Percentiles rank a stretch among this genome's conserved stretches.
These are phyloP conservation scores for Paralichthys olivaceus DNA, from an alignment of 2,113 vertebrate genomes.

Conservation along the genomic window DNA sequence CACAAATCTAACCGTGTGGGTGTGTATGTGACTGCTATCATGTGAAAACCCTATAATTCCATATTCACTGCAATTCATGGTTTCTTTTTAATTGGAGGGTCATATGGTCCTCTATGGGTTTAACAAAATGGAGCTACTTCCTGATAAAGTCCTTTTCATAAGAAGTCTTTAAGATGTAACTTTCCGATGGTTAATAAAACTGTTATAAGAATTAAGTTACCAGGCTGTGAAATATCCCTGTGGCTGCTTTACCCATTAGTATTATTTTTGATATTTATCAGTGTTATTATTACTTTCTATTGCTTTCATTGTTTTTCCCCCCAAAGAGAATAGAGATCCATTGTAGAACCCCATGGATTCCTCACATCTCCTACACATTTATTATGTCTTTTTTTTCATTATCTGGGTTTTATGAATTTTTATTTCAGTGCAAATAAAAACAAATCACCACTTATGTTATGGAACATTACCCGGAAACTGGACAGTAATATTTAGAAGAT, in stretches of 20 bases:
- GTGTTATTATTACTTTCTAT: neutral
- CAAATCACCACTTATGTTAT: neutral
- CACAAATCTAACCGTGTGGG: conserved; percentile 64
- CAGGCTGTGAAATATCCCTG: neutral
- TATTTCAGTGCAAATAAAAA: neutral
- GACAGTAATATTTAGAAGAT: neutral
- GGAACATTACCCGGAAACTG: neutral
- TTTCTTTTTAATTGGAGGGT: conserved; percentile 29
- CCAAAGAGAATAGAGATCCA: too few relatives aligned
- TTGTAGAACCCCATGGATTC: too few relatives aligned
- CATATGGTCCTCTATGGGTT: neutral
- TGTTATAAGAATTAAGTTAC: neutral
- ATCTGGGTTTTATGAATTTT: neutral
- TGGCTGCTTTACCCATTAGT: neutral
- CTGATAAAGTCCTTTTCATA: neutral
- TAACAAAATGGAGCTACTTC: neutral
- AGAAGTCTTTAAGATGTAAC: neutral
- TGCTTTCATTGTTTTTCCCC: too few relatives aligned
- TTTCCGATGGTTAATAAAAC: conserved; percentile 9
- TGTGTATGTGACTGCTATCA: conserved; percentile 63
- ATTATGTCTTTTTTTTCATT: neutral
- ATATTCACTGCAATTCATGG: conserved; percentile 35
- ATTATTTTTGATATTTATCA: neutral
- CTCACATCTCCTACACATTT: too few relatives aligned
- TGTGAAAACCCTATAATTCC: conserved; percentile 57